Conservation (phyloP, 2,113 vertebrate species). For the Anoura caudifer region DNA sequence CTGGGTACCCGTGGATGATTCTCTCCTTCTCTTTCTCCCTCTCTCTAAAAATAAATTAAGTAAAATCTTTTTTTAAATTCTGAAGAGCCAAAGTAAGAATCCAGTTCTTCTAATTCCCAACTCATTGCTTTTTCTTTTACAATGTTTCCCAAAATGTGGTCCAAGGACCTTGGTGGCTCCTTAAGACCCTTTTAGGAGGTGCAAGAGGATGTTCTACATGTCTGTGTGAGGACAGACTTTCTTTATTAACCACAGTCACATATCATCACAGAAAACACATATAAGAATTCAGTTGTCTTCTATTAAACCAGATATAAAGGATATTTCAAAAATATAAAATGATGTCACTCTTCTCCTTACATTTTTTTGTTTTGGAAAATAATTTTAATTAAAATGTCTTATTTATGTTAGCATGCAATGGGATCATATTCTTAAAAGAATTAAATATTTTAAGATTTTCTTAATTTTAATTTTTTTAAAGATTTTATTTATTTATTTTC, state of each 20-base stretch:
- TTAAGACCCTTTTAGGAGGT: not conserved
- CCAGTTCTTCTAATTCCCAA: too few relatives aligned
- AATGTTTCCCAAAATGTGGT: not conserved
- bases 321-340: not conserved
- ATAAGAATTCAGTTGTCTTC: not conserved
- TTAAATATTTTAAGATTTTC: not conserved
- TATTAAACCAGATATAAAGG: not conserved
- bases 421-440: not conserved
- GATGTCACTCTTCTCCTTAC: not conserved
- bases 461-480: not conserved
- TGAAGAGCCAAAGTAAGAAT: too few relatives aligned
- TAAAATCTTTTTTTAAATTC: too few relatives aligned
- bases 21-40: too few relatives aligned
- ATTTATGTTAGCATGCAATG: not conserved
- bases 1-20: too few relatives aligned
- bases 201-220: not conserved
- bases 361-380: not conserved
- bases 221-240: not conserved
- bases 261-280: not conserved
- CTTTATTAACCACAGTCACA: not conserved
- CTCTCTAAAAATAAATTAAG: too few relatives aligned
- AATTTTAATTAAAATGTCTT: slow-evolving; percentile 11
- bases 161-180: not conserved
- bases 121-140: not conserved
- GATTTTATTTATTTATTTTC: too few relatives aligned